These are phyloP conservation scores for Pomatorhinus ruficollis DNA, from an alignment of 2,113 vertebrate species.

Conservation along the genomic window DNA sequence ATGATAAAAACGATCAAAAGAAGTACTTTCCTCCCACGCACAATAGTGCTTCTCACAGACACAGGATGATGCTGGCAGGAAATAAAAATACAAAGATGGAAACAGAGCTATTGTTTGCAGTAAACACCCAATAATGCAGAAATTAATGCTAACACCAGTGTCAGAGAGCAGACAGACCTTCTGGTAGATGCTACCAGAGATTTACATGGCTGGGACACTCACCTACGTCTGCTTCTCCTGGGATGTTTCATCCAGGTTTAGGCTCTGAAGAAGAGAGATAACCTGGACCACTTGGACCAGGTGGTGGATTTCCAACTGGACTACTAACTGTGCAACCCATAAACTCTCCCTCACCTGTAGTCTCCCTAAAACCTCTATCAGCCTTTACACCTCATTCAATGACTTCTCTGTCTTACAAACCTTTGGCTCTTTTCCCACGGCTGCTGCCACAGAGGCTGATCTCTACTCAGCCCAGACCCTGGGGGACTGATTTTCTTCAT, in stretches of 20 bases:
- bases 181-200: background rate
- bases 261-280: background rate
- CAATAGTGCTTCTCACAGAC: background rate
- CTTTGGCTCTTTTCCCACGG: background rate
- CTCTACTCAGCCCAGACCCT: background rate
- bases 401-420: background rate
- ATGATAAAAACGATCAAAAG: constrained; percentile 21
- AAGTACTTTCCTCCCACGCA: background rate
- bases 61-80: background rate
- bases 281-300: background rate
- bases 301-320: background rate
- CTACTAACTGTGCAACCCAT: accelerated
- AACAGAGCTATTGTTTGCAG: background rate
- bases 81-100: background rate
- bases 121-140: background rate
- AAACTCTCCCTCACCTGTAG: background rate
- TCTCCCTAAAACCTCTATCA: background rate
- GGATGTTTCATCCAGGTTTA: background rate
- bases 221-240: background rate
- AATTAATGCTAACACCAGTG: background rate
- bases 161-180: background rate
- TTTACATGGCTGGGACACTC: background rate
- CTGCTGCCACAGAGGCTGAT: background rate
- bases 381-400: background rate
- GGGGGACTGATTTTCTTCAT: background rate